Conservation (phyloP, 2,888 invertebrate genomes). For the Dicyrtoma fusca region DNA sequence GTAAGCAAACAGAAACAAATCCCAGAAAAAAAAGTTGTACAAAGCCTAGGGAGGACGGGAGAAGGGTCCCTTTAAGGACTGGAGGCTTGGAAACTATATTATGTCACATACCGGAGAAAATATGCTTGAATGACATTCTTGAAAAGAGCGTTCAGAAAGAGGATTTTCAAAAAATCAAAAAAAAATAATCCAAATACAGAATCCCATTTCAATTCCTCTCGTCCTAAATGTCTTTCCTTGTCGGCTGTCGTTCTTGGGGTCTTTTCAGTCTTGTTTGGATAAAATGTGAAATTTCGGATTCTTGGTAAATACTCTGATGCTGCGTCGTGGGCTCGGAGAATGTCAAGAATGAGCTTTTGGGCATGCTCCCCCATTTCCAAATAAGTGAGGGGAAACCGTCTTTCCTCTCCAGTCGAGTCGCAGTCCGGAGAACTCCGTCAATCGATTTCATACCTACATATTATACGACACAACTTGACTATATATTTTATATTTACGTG, state of each 20-base stretch:
- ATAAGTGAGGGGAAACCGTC: constrained; percentile 19
- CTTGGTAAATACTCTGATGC: constrained; percentile 15
- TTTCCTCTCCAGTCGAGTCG: neutral
- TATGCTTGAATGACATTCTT: too few species aligned
- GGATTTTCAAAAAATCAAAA: too few species aligned
- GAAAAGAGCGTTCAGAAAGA: too few species aligned
- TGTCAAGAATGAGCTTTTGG: constrained; percentile 20
- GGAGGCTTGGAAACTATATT: neutral
- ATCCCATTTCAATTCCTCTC: neutral
- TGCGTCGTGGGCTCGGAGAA: constrained; percentile 20
- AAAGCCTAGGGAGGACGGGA: too few species aligned
- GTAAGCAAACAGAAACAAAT: too few species aligned
- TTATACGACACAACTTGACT: too few species aligned
- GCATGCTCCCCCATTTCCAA: constrained; percentile 26
- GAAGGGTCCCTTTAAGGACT: neutral
- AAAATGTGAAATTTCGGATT: constrained; percentile 29
- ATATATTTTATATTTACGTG: too few species aligned
- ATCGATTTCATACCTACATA: constrained; percentile 15
- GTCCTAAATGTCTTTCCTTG: neutral
- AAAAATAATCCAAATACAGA: neutral
- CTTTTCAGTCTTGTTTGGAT: constrained; percentile 6
- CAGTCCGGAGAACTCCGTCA: constrained; percentile 28
- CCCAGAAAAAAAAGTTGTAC: too few species aligned
- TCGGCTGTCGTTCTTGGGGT: constrained; percentile 23
- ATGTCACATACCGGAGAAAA: too few species aligned